Evolutionary conservation across 2,888 invertebrate species (phyloP), one percentile per base, ranked within the genome.

Genomic region (Agapostemon virescens): DNA sequence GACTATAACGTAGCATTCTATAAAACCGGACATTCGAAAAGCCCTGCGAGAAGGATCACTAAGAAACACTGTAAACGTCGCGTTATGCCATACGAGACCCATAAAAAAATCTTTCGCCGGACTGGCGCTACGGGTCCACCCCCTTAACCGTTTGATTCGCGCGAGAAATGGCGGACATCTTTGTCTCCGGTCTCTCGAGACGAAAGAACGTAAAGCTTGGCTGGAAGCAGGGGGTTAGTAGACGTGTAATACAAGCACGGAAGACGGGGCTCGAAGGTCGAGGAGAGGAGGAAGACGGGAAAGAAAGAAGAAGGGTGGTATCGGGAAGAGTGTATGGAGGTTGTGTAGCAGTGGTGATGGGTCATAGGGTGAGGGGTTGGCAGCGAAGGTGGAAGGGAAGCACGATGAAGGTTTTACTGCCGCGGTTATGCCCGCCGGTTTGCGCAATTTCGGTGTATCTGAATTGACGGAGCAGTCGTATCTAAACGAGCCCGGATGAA

Each of bases 401-500:
- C 74, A 77, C 88, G 86, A 88, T 87, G 87, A 87, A 88, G 84
- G 85, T 88, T 88, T 87, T 87, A 89, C 84, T 86, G 84, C 80
- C 84, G 78, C 83, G 86, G 86, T 89, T 88, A 86, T 88, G 88
- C 84, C 79, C 88, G 83, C 74, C 81, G 88, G 88, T 89, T 89
- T 86, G 84, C 85, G 85, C 89, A 89, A 89, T 88, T 89, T 88
- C 86, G 87, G 85, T 88, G 83, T 86, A 88, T 89, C 88, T 87
- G 87, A 88, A 90, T 90, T 85, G 88, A 84, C 74, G 86, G 77
- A 77, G 86, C 84, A 84, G 84, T 80, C 79, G 84, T 89, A 89
- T 90, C 89, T 89, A 88, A 90, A 90, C 87, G 90, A 89, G 86
- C 79, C 85, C 83, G 85, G 82, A 88, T 87, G 87, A 88, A 86